A percentile compares a stretch with the other conserved stretches of the same genome.
Conservation (phyloP, 2,888 invertebrate species). For the Dynastes maya region DNA sequence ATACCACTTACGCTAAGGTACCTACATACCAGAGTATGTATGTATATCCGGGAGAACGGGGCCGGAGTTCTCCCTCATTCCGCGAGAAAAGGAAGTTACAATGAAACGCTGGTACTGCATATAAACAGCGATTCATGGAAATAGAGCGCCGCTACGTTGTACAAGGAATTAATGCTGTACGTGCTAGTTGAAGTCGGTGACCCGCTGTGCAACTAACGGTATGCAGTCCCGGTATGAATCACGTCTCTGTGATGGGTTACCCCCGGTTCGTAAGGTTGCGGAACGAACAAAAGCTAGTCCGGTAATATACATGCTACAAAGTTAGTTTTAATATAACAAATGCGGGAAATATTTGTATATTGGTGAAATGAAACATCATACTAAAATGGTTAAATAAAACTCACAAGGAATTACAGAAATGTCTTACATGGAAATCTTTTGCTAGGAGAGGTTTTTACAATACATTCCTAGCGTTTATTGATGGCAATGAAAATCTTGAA, state of each 20-base stretch:
- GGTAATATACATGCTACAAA: too few species aligned
- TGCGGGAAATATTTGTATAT: too few species aligned
- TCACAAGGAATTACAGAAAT: too few species aligned
- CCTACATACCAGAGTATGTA: not conserved
- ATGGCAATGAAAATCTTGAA: too few species aligned
- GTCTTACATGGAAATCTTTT: too few species aligned
- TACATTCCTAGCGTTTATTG: too few species aligned
- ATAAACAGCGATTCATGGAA: conserved; percentile 11
- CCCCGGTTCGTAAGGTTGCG: too few species aligned
- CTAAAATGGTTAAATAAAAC: not conserved
- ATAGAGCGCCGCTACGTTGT: not conserved
- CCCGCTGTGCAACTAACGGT: not conserved
- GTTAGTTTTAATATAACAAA: too few species aligned
- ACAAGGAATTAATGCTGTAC: conserved; percentile 4
- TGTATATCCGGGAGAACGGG: not conserved
- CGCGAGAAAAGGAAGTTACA: not conserved
- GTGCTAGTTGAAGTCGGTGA: not conserved
- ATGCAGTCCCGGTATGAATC: conserved; percentile 2
- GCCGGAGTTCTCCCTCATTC: not conserved
- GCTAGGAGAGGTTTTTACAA: too few species aligned
- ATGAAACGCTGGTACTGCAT: conserved; percentile 1
- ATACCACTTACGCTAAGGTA: not conserved
- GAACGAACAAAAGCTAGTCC: too few species aligned
- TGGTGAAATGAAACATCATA: not conserved
- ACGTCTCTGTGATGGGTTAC: not conserved